Base-by-base conservation (phyloP, 2,113 vertebrate species). In the Cranoglanis bouderius region DNA sequence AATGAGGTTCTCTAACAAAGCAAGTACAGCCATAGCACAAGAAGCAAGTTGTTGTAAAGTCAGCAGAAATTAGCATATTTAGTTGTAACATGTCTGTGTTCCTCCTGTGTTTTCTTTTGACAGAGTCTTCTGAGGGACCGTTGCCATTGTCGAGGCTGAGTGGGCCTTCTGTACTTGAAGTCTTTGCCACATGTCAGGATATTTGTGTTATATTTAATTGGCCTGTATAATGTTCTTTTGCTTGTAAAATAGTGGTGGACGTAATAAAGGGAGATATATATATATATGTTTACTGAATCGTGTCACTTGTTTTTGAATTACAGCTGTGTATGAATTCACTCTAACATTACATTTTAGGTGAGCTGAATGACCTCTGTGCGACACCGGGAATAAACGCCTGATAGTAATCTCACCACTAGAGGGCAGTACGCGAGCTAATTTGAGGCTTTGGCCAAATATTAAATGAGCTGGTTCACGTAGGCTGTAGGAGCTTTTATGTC, bases 241-340 rank as follows among this genome's bases (percentile, higher is more conserved):
- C 93, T 93, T 95, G 95, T 96, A 95, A 94, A 94, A 94, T 96
- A 95, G 93, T 92, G 90, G 94, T 94, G 92, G 93, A 94, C 93
- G 84, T 95, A 95, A 95, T 96, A 96, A 95, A 95, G 93, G 93
- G 93, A 88, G 88, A 74, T 90, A 82, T 94, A 92, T 43, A 75
- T 83, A 61, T 91, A 91, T 83, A 61, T 91, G 90, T 94, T 93
- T 93, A 91, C 86, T 89, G 53, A 87, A 38, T 84, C 35, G 77
- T 46, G 18, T 59, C 55, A 57, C 55, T 61, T 83, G 43, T 63
- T 86, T 57, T 32, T 29, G 10, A 88, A 72, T 67, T 57, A 77
- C 38, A 55, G 65, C 24, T 29, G 32, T 80, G 24, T 19, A 5
- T 53, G 38, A 53, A 49, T 88, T 78, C 32, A 77, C 19, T 81